A percentile compares a stretch with the other conserved stretches of the same genome.
Evolutionary conservation across 2,888 invertebrate genomes (phyloP).

Genomic region (Hypomecis punctinalis): DNA sequence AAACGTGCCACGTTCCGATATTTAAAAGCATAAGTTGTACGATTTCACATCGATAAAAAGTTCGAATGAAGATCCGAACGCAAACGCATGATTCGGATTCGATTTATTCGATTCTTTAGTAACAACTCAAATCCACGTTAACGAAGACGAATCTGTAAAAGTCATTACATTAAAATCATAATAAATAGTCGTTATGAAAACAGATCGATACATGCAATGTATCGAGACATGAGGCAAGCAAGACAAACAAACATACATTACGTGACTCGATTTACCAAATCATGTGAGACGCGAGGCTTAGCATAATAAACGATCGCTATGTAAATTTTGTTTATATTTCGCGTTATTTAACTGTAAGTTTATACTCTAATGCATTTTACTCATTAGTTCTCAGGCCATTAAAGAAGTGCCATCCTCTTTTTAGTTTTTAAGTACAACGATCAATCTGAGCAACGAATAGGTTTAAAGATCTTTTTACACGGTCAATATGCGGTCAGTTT

Average conservation of each 20-base stretch:
- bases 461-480: conserved; percentile 47
- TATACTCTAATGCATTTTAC: conserved; percentile 83
- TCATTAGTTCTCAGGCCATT: conserved; percentile 84
- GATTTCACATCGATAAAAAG: conserved; percentile 15
- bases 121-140: conserved; percentile 68
- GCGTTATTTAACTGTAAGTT: conserved; percentile 65
- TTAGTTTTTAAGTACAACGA: conserved; percentile 76
- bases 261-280: conserved; percentile 84
- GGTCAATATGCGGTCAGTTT: conserved; percentile 48
- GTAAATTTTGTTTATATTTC: conserved; percentile 69
- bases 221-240: conserved; percentile 63
- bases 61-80: neutral
- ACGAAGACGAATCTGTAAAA: conserved; percentile 63
- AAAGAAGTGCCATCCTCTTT: conserved; percentile 83
- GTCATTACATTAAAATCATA: conserved; percentile 73
- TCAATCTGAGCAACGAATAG: conserved; percentile 70
- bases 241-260: conserved; percentile 71
- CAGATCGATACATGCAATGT: conserved; percentile 62
- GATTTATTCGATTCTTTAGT: conserved; percentile 28
- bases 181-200: conserved; percentile 71
- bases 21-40: conserved; percentile 24
- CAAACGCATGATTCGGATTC: conserved; percentile 4
- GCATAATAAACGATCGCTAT: conserved; percentile 67
- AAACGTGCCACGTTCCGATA: conserved; percentile 22
- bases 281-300: conserved; percentile 77